Evolutionary conservation across 2,797 vertebrate species (phyloP).

Genomic region (Harpagifer antarcticus): DNA sequence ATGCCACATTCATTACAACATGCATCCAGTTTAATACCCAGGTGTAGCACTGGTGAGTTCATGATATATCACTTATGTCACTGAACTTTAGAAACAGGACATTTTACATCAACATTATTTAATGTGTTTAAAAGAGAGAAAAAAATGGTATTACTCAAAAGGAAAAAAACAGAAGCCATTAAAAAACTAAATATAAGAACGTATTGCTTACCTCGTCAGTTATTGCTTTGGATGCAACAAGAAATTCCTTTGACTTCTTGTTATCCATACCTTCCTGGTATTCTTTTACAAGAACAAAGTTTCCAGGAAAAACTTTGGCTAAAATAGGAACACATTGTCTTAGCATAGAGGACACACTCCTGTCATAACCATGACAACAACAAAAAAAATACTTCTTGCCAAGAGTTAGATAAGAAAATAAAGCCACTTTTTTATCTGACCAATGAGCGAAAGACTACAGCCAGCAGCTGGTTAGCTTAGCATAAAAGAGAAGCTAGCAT

Average conservation of each 20-base stretch:
- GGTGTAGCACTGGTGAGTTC: background rate
- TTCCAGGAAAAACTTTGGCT: slow-evolving; percentile 73
- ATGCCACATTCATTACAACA: background rate
- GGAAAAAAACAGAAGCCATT: background rate
- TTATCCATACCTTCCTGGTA: fast-evolving
- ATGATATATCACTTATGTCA: background rate
- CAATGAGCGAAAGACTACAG: background rate
- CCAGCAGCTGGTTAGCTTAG: background rate
- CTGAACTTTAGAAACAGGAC: background rate
- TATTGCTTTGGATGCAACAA: fast-evolving
- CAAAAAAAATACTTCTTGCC: background rate
- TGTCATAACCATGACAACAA: background rate
- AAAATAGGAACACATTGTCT: slow-evolving; percentile 35
- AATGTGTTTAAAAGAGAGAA: background rate
- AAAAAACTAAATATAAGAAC: background rate
- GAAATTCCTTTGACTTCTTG: background rate
- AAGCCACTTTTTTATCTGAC: background rate
- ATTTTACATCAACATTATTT: background rate
- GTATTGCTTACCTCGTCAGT: background rate
- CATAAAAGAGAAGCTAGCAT: background rate
- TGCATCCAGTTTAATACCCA: background rate
- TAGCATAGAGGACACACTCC: background rate
- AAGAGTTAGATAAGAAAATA: background rate
- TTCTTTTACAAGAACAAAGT: fast-evolving
- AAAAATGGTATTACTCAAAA: background rate